phyloP scores from a whole-genome alignment of 2,797 vertebrate genomes.

The Enteromius viviparus region DNA sequence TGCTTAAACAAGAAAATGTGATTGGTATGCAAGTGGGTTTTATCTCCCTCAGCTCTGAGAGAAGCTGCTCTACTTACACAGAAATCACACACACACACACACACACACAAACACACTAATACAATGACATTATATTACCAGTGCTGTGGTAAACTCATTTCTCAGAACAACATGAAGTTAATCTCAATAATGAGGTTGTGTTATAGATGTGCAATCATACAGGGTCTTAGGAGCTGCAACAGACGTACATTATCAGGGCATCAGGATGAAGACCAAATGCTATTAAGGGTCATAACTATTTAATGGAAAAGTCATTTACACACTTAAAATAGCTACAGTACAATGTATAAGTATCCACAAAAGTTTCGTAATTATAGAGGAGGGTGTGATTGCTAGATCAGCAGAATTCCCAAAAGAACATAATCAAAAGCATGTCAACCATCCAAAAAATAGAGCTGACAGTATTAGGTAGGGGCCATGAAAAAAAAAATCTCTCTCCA shows the following conservation, averaged over 20 bases:
- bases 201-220: background rate
- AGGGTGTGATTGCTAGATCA: background rate
- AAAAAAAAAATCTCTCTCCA: background rate
- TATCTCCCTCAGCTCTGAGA: background rate
- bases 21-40: conserved; percentile 35
- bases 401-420: conserved; percentile 3
- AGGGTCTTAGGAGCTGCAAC: background rate
- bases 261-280: background rate
- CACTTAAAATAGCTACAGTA: background rate
- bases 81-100: conserved; percentile 7
- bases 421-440: conserved; percentile 10
- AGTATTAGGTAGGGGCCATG: background rate
- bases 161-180: background rate
- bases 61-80: conserved; percentile 16
- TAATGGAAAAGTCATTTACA: background rate
- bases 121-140: conserved; percentile 8
- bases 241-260: background rate
- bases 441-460: background rate
- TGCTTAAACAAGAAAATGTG: conserved; percentile 18
- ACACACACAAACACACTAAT: background rate
- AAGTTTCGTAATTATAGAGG: conserved; percentile 8
- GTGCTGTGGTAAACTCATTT: background rate
- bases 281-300: conserved; percentile 5
- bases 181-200: background rate
- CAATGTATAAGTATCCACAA: background rate